Conservation (phyloP, 2,888 invertebrate genomes). For the Arenicola marina region DNA sequence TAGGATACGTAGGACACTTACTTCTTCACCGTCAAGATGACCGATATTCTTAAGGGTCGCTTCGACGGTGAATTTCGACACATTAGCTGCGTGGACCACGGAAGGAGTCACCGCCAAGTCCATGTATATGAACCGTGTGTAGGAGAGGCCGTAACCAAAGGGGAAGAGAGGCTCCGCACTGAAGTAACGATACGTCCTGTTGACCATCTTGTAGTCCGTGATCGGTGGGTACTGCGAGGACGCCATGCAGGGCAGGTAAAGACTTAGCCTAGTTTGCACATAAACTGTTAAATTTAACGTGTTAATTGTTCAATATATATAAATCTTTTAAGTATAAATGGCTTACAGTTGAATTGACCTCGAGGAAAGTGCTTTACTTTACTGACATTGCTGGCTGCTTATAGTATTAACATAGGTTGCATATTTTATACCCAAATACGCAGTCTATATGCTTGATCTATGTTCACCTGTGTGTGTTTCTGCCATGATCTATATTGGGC, state of each 20-base stretch:
- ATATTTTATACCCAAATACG: too few relatives aligned
- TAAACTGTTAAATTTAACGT: not conserved
- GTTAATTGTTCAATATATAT: not conserved
- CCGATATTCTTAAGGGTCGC: constrained; percentile 45
- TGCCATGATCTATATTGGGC: too few relatives aligned
- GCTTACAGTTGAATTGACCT: too few relatives aligned
- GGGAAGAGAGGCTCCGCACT: constrained; percentile 38
- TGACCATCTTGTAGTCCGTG: constrained; percentile 43
- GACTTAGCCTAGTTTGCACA: not conserved
- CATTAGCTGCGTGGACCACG: constrained; percentile 28
- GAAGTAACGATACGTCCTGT: constrained; percentile 52
- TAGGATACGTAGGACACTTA: constrained; percentile 17
- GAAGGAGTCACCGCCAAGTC: constrained; percentile 10
- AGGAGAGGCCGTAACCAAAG: constrained; percentile 38
- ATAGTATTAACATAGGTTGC: too few relatives aligned
- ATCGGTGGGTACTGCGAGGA: constrained; percentile 33
- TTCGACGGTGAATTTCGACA: constrained; percentile 29
- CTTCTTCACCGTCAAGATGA: constrained; percentile 44
- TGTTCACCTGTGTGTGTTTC: too few relatives aligned
- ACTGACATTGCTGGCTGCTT: too few relatives aligned
- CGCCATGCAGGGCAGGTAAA: not conserved
- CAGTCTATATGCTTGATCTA: too few relatives aligned
- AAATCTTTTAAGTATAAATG: too few relatives aligned
- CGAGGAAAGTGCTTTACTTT: too few relatives aligned
- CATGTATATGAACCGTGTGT: constrained; percentile 26